These are phyloP conservation scores for Harpalus rufipes DNA, from an alignment of 2,888 invertebrate genomes.

Conservation along the genomic window DNA sequence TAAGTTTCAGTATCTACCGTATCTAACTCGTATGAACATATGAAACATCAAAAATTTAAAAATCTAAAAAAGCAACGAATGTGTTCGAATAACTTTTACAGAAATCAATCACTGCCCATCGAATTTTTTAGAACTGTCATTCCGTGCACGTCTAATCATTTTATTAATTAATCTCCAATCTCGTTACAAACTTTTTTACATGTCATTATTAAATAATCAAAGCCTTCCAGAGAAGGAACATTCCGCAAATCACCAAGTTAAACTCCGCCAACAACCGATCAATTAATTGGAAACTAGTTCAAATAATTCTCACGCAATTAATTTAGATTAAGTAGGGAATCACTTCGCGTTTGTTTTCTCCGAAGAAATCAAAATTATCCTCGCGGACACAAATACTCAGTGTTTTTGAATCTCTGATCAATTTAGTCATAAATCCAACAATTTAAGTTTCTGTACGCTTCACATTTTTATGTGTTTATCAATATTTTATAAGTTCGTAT, in stretches of 20 bases:
- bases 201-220: constrained; percentile 3
- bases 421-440: constrained; percentile 40
- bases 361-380: constrained; percentile 7
- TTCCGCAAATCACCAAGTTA: constrained; percentile 4
- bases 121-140: constrained; percentile 37
- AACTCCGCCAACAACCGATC: not conserved
- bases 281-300: not conserved
- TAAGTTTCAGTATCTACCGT: too few relatives aligned
- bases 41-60: not conserved
- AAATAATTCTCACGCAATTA: not conserved
- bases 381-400: constrained; percentile 6
- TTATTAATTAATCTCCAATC: constrained; percentile 41
- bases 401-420: constrained; percentile 53
- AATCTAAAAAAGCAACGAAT: constrained; percentile 13
- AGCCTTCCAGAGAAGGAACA: not conserved
- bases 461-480: constrained; percentile 51
- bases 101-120: constrained; percentile 24
- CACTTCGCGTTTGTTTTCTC: not conserved
- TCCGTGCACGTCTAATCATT: constrained; percentile 23
- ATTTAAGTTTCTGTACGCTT: constrained; percentile 50
- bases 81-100: constrained; percentile 1
- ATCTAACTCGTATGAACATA: too few relatives aligned
- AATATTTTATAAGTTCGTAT: constrained; percentile 34
- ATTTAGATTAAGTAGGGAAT: not conserved
- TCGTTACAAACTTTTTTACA: constrained; percentile 28